Evolutionary conservation across 2,113 vertebrate species (phyloP).

Genomic region (Cochlearius cochlearius): DNA sequence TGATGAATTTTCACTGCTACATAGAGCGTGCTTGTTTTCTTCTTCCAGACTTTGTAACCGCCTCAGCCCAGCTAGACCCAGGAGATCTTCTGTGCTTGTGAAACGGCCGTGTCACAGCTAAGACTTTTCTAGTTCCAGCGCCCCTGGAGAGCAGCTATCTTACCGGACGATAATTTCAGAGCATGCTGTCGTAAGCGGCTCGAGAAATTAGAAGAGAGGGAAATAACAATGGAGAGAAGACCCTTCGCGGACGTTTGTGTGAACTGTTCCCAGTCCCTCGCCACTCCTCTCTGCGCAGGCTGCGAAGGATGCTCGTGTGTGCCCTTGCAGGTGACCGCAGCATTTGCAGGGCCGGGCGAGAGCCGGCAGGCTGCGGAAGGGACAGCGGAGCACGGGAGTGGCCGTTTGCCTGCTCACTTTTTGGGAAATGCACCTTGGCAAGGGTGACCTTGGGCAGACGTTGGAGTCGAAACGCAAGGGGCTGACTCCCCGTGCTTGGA

Average conservation of each 20-base stretch:
- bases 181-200: background rate
- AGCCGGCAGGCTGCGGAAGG: rapidly evolving
- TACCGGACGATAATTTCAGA: background rate
- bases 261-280: background rate
- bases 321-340: rapidly evolving
- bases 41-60: constrained; percentile 42
- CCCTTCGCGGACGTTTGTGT: background rate
- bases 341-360: background rate
- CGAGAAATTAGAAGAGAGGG: background rate
- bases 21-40: background rate
- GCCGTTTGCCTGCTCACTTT: background rate
- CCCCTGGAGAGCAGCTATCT: constrained; percentile 55
- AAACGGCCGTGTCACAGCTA: background rate
- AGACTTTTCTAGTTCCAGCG: constrained; percentile 24
- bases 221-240: background rate
- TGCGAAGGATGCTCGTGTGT: background rate
- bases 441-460: background rate
- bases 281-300: background rate
- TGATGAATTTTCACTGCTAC: background rate
- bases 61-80: constrained; percentile 43
- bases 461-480: background rate
- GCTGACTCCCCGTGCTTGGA: background rate
- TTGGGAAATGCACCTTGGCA: background rate
- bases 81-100: constrained; percentile 12
- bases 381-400: rapidly evolving